phyloP scores from a whole-genome alignment of 2,888 invertebrate species.

The Anthophora plumipes region DNA sequence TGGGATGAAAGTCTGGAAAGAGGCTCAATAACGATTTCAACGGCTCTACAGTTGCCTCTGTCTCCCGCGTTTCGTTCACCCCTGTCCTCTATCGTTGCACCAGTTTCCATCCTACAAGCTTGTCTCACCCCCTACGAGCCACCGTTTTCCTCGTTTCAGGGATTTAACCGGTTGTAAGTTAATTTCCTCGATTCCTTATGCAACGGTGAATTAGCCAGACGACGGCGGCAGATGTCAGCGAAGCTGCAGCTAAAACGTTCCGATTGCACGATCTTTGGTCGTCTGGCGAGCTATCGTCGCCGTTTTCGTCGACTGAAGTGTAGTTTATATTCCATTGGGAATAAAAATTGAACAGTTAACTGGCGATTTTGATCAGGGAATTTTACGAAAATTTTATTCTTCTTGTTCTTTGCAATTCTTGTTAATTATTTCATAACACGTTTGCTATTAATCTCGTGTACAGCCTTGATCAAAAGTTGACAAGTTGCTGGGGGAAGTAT shows the following conservation, averaged over 20 bases:
- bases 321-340: conserved; percentile 45
- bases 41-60: conserved; percentile 42
- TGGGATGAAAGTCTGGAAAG: conserved; percentile 66
- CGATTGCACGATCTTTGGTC: background rate
- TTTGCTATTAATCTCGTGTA: too few species aligned
- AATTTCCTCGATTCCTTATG: conserved; percentile 74
- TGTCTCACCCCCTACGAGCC: conserved; percentile 30
- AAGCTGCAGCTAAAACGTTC: background rate
- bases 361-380: too few species aligned
- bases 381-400: too few species aligned
- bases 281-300: conserved; percentile 33
- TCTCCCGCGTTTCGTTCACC: conserved; percentile 33
- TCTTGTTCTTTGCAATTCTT: too few species aligned
- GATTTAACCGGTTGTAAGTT: conserved; percentile 72
- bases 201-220: conserved; percentile 66
- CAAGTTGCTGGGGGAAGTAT: too few species aligned
- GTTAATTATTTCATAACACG: too few species aligned
- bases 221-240: conserved; percentile 69
- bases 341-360: too few species aligned
- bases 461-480: too few species aligned
- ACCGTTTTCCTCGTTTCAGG: conserved; percentile 56
- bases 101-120: conserved; percentile 26
- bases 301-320: conserved; percentile 45
- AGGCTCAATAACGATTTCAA: conserved; percentile 74
- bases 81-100: conserved; percentile 19